Conservation (phyloP, 2,797 vertebrate genomes). For the Acanthurus lineatus region DNA sequence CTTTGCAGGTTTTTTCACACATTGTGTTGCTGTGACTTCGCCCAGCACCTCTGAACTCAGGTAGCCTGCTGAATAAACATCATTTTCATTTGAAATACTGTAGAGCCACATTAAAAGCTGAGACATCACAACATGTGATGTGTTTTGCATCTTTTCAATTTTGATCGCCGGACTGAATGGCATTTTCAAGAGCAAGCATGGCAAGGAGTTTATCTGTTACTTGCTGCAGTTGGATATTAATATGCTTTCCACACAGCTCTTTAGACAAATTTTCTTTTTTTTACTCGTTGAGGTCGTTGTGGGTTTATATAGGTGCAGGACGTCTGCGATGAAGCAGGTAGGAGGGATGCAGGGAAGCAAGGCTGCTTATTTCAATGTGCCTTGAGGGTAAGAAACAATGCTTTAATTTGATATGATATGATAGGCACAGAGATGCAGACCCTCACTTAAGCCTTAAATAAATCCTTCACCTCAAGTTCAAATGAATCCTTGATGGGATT, state of each 20-base stretch:
- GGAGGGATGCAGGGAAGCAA: background rate
- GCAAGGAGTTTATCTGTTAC: background rate
- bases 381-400: background rate
- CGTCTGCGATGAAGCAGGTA: background rate
- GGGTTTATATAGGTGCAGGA: background rate
- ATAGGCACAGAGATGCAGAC: background rate
- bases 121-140: constrained; percentile 1
- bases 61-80: constrained; percentile 31
- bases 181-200: background rate
- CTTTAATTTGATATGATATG: constrained; percentile 14
- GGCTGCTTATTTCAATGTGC: constrained; percentile 15
- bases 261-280: background rate
- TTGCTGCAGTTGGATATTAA: constrained; percentile 19
- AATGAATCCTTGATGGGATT: constrained; percentile 13
- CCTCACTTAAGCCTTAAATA: constrained; percentile 5
- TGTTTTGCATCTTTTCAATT: constrained; percentile 20
- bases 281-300: background rate
- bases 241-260: constrained; percentile 6
- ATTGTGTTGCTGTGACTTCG: background rate
- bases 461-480: constrained; percentile 32
- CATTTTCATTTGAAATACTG: constrained; percentile 18
- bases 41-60: constrained; percentile 9
- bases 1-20: background rate
- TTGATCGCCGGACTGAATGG: constrained; percentile 6
- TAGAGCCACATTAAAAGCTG: background rate